phyloP scores from a whole-genome alignment of 2,888 invertebrate genomes.

The Nemurella pictetii region DNA sequence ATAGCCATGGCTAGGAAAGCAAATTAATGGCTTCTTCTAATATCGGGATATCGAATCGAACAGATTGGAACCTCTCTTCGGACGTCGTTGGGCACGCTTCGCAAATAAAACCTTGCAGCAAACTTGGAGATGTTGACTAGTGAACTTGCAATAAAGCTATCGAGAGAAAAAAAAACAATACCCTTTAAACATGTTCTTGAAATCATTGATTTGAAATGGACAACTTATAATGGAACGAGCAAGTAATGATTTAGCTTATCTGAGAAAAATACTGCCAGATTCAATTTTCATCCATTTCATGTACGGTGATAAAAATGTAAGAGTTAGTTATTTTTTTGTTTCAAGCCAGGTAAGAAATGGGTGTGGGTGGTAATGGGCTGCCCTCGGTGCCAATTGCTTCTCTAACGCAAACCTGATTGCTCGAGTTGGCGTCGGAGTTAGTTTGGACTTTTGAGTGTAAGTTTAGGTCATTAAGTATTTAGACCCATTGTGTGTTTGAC shows the following conservation, averaged over 20 bases:
- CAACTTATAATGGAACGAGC: neutral
- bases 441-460: neutral
- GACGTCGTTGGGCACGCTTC: neutral
- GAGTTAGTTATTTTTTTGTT: too few relatives aligned
- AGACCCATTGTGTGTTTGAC: constrained; percentile 9
- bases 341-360: too few relatives aligned
- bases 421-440: neutral
- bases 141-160: neutral
- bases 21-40: constrained; percentile 22
- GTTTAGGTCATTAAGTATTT: constrained; percentile 11
- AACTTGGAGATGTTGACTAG: neutral
- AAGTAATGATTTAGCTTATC: neutral
- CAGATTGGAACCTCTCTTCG: neutral
- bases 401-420: neutral
- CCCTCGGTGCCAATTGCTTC: neutral
- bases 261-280: neutral
- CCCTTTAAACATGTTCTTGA: neutral
- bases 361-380: neutral
- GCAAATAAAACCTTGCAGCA: neutral
- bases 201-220: neutral
- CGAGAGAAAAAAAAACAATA: neutral
- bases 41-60: neutral
- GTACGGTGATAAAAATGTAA: neutral
- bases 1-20: neutral
- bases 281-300: neutral